Percentiles rank a stretch among this genome's conserved stretches.
Conservation (phyloP, 2,797 vertebrate genomes). For the Numenius phaeopus region DNA sequence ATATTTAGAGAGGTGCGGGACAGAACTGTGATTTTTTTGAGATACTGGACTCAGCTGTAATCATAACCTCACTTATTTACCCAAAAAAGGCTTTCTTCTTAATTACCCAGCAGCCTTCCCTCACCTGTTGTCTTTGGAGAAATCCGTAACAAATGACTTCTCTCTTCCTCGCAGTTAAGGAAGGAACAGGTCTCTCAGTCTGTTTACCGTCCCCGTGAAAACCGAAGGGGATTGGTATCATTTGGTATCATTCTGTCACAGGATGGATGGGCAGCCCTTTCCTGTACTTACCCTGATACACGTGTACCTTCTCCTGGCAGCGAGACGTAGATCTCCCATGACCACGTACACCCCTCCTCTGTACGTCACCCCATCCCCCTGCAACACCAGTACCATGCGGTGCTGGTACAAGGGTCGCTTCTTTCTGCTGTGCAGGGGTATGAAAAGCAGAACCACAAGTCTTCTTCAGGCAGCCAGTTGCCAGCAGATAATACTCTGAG, state of each 20-base stretch:
- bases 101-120: not conserved
- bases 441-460: not conserved
- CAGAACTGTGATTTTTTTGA: not conserved
- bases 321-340: fast-evolving
- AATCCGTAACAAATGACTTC: not conserved
- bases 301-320: not conserved
- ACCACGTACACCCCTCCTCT: not conserved
- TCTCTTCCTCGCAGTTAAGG: not conserved
- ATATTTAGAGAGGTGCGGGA: constrained; percentile 5
- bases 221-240: not conserved
- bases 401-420: not conserved
- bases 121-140: not conserved
- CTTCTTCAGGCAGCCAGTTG: not conserved
- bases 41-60: not conserved
- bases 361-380: not conserved
- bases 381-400: fast-evolving
- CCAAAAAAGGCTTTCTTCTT: not conserved
- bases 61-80: not conserved
- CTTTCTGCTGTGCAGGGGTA: fast-evolving
- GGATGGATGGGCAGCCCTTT: not conserved
- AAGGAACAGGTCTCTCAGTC: not conserved
- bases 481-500: not conserved
- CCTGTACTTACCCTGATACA: not conserved
- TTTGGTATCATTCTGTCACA: not conserved
- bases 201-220: not conserved